Conservation (phyloP, 2,797 vertebrate genomes). For the Manis crassicaudata region DNA sequence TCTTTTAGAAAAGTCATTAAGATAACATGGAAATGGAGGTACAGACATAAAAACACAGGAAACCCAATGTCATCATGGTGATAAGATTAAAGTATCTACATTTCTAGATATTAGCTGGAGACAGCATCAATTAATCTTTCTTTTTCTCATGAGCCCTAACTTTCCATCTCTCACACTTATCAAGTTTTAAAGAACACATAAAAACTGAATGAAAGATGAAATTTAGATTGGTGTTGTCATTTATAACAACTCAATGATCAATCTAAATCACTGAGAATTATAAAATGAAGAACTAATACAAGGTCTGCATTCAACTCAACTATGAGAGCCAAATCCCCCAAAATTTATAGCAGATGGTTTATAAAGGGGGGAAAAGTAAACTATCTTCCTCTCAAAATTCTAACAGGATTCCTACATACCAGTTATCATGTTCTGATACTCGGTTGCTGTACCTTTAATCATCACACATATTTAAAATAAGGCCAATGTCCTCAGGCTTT, state of each 20-base stretch:
- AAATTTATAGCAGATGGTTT: neutral
- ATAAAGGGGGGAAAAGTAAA: neutral
- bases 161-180: constrained; percentile 54
- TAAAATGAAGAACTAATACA: neutral
- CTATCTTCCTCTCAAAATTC: neutral
- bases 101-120: constrained; percentile 26
- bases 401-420: constrained; percentile 5
- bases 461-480: constrained; percentile 82
- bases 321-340: neutral
- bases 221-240: neutral
- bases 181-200: constrained; percentile 60
- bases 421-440: constrained; percentile 44
- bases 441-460: constrained; percentile 65
- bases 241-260: neutral
- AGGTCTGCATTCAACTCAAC: constrained; percentile 25
- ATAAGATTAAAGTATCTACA: neutral
- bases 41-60: constrained; percentile 32
- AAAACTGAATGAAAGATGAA: constrained; percentile 1
- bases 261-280: constrained; percentile 11
- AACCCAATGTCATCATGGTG: constrained; percentile 33
- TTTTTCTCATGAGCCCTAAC: constrained; percentile 47
- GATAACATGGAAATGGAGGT: constrained; percentile 48
- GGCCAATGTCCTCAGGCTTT: constrained; percentile 72
- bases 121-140: constrained; percentile 58
- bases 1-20: constrained; percentile 35